Evolutionary conservation across 2,888 invertebrate species (phyloP).

Genomic region (Ectemnius lituratus): DNA sequence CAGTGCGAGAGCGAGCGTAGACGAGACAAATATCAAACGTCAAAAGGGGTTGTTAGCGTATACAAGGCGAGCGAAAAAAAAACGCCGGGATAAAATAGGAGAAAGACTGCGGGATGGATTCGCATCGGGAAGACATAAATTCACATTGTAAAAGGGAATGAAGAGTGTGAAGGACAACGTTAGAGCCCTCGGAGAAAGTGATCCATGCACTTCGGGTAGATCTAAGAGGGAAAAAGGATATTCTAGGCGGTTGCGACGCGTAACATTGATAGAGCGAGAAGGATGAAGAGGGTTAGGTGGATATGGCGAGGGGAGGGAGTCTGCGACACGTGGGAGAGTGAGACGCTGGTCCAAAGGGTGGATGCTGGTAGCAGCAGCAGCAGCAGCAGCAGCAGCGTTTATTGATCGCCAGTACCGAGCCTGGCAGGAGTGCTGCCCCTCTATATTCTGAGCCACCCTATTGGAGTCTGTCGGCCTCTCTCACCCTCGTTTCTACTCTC

Average conservation of each 20-base stretch:
- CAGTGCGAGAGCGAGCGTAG: no score
- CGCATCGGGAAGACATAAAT: no score
- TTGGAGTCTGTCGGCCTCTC: constrained; percentile 18
- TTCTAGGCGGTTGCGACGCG: no score
- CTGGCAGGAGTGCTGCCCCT: constrained; percentile 63
- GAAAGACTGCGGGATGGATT: no score
- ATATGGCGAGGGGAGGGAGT: constrained; percentile 13
- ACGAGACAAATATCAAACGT: no score
- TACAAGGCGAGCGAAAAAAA: no score
- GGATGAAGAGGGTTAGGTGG: constrained; percentile 4
- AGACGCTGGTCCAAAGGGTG: constrained; percentile 67
- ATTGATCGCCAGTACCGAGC: constrained; percentile 75
- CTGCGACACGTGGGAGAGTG: constrained; percentile 15
- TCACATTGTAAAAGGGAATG: no score
- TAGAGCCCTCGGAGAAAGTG: no score
- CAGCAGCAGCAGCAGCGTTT: constrained; percentile 70
- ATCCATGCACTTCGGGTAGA: neutral
- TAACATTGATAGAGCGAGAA: neutral
- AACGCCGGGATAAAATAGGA: no score
- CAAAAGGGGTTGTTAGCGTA: no score
- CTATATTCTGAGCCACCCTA: constrained; percentile 33
- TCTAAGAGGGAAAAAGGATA: constrained; percentile 17
- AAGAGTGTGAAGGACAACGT: no score
- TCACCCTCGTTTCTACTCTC: no score
- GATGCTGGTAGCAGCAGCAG: constrained; percentile 69